Evolutionary conservation across 2,888 invertebrate species (phyloP).

Genomic region (Drosophila borborema): DNA sequence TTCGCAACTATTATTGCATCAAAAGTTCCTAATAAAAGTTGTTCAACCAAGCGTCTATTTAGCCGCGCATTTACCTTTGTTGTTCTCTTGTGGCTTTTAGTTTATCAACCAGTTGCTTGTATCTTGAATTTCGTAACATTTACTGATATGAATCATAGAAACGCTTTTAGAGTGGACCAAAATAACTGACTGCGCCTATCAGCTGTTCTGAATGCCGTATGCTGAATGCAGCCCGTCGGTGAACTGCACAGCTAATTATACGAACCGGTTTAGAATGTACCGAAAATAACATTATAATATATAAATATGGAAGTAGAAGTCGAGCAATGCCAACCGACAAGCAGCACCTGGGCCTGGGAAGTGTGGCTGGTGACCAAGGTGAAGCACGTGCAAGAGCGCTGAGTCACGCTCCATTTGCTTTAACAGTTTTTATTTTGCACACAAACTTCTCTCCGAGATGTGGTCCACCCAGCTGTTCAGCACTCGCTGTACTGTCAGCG

Average conservation of each 20-base stretch:
- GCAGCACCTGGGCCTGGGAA: conserved; percentile 43
- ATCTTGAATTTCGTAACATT: conserved; percentile 46
- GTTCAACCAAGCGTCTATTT: background rate
- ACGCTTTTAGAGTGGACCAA: conserved; percentile 43
- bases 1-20: background rate
- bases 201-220: conserved; percentile 19
- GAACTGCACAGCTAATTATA: conserved; percentile 31
- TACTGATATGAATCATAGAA: conserved; percentile 33
- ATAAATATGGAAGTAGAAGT: conserved; percentile 24
- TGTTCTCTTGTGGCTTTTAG: conserved; percentile 4
- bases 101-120: conserved; percentile 47
- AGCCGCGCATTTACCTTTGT: background rate
- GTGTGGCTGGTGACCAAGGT: conserved; percentile 61
- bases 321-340: conserved; percentile 40
- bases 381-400: conserved; percentile 71
- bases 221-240: conserved; percentile 7
- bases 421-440: conserved; percentile 42
- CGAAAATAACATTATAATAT: conserved; percentile 57
- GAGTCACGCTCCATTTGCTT: conserved; percentile 73
- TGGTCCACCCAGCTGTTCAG: conserved; percentile 53
- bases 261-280: conserved; percentile 59
- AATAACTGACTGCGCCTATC: conserved; percentile 8
- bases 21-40: background rate
- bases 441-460: conserved; percentile 44
- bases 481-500: conserved; percentile 7